phyloP scores from a whole-genome alignment of 2,113 vertebrate genomes.

The Microcebus tavaratra region DNA sequence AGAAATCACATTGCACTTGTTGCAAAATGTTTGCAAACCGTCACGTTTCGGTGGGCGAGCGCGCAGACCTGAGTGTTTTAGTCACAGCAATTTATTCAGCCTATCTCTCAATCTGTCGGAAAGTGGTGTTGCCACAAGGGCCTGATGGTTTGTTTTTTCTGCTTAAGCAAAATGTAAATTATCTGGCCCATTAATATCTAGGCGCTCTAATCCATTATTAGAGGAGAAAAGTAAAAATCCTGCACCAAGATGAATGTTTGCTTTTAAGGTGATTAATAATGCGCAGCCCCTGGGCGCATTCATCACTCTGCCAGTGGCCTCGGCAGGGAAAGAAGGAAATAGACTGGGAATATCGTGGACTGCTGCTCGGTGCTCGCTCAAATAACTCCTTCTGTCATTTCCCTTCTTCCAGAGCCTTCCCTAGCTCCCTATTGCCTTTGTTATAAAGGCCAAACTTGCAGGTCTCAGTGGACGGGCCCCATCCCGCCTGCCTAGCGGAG shows the following conservation, averaged over 20 bases:
- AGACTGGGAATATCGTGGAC: not conserved
- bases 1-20: not conserved
- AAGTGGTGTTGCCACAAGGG: not conserved
- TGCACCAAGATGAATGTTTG: conserved; percentile 77
- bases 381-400: not conserved
- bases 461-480: too few species aligned
- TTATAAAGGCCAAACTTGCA: not conserved
- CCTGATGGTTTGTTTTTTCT: conserved; percentile 73
- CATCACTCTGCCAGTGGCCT: conserved; percentile 48
- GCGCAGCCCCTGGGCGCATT: conserved; percentile 31
- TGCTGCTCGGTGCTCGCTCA: not conserved
- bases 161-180: conserved; percentile 75
- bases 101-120: conserved; percentile 66
- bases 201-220: conserved; percentile 69
- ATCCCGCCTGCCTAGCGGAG: too few species aligned
- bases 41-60: not conserved
- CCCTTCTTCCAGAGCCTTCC: not conserved
- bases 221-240: conserved; percentile 77
- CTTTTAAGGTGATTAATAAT: conserved; percentile 80
- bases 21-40: conserved; percentile 37
- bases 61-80: not conserved
- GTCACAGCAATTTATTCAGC: conserved; percentile 60
- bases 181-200: conserved; percentile 78
- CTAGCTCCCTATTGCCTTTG: not conserved
- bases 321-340: not conserved